Conservation (phyloP, 2,797 vertebrate genomes). For the Mormyrops boulengeri region DNA sequence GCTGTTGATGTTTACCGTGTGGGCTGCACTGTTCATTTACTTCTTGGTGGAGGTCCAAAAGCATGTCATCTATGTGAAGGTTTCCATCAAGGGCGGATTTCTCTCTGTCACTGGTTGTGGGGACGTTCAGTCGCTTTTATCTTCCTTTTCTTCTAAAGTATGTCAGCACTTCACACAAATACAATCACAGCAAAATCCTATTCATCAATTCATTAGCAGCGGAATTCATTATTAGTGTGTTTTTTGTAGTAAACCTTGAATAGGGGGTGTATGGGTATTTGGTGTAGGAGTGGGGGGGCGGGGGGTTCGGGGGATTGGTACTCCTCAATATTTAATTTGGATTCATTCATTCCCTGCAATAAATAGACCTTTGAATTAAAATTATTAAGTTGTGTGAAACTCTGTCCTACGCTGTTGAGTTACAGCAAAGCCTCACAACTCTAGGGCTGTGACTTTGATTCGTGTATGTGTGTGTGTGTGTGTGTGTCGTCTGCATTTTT, state of each 20-base stretch:
- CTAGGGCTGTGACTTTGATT: neutral
- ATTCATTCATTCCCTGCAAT: neutral
- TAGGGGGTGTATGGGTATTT: neutral
- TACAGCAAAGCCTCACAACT: neutral
- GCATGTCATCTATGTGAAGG: neutral
- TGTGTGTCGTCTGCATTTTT: neutral
- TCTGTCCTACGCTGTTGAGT: neutral
- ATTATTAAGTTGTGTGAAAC: neutral
- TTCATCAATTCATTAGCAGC: neutral
- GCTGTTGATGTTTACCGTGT: neutral
- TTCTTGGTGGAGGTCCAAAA: neutral
- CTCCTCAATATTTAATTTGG: neutral
- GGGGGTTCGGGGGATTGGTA: neutral
- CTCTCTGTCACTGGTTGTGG: neutral
- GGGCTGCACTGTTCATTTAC: constrained; percentile 13
- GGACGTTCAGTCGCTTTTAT: neutral
- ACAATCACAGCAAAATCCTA: neutral
- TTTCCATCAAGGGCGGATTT: neutral
- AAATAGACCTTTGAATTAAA: neutral
- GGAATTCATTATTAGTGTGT: neutral
- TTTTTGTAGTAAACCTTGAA: neutral
- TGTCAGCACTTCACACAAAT: neutral
- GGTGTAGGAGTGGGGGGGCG: neutral
- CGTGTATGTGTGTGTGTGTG: neutral
- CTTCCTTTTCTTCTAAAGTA: neutral